A percentile compares a stretch with the other conserved stretches of the same genome.
Conservation (phyloP, 2,888 invertebrate genomes). For the Drosophila greeni region DNA sequence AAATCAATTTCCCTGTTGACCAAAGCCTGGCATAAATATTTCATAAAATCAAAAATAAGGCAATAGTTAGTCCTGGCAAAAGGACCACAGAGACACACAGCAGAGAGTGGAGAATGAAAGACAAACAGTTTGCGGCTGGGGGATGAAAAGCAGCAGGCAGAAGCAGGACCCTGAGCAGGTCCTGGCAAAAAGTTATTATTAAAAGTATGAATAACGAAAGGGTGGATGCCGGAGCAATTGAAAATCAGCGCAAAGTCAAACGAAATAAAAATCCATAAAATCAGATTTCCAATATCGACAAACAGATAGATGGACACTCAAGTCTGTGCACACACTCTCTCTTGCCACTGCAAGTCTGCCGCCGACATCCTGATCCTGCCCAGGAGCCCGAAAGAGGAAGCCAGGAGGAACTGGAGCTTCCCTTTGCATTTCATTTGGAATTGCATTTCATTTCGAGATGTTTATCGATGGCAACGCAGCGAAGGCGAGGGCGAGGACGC, state of each 20-base stretch:
- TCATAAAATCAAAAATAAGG: conserved; percentile 48
- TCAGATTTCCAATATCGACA: conserved; percentile 72
- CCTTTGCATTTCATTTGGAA: conserved; percentile 47
- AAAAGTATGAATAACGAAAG: conserved; percentile 20
- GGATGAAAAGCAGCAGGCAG: conserved; percentile 9
- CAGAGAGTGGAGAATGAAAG: conserved; percentile 51
- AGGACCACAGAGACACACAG: conserved; percentile 13
- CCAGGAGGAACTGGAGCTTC: conserved; percentile 12
- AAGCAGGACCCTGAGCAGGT: conserved; percentile 5
- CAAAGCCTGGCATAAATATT: conserved; percentile 60
- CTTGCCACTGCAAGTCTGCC: conserved; percentile 10
- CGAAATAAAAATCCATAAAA: conserved; percentile 73
- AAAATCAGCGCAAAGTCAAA: conserved; percentile 70
- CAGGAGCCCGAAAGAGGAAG: conserved; percentile 7
- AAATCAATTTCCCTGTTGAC: conserved; percentile 73
- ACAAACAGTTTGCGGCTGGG: conserved; percentile 55
- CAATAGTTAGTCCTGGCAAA: conserved; percentile 2
- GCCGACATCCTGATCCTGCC: conserved; percentile 20
- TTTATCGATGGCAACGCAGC: conserved; percentile 61
- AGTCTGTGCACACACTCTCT: conserved; percentile 25
- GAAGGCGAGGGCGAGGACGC: conserved; percentile 3
- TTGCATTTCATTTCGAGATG: conserved; percentile 68
- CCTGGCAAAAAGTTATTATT: conserved; percentile 58
- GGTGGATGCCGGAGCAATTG: conserved; percentile 51
- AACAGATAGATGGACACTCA: conserved; percentile 53